Base-by-base conservation (phyloP, 64 coral and sea anemone species). In the Porites australiensis region DNA sequence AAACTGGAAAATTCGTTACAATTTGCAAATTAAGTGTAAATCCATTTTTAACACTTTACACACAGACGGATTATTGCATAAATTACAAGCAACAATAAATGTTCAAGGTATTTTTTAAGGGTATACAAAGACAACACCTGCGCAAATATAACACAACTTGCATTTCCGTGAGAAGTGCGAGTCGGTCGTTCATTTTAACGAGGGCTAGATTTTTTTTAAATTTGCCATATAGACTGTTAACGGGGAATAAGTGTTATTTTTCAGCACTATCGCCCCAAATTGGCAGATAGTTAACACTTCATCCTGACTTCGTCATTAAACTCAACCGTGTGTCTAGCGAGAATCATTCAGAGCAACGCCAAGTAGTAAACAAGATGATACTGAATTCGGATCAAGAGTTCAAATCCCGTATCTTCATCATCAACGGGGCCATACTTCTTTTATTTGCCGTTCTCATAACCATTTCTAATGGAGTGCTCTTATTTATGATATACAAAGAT, bases 401-500 rank as follows among this genome's bases (percentile, higher is more conserved):
- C 19, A 83, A 46, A 18, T 83, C 81, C 6, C 62, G 18, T 51
- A 67, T 83, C 44, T 83, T 83, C 18, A 22, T 83, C 60, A 68
- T 71, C 76, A 80, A 69, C 15, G 90, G 79, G 15, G 79, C 70
- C 47, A 50, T 82, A 75, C 79, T 92, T 13, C 70, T 92, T 18
- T 57, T 92, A 47, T 52, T 92, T 49, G 90, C 79, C 22, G 15
- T 92, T 60, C 6, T 92, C 19, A 76, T 82, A 50, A 62, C 70
- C 7, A 75, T 75, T 22, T 83, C 79, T 13, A 92, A 92, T 47
- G 79, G 79, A 21, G 47, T 74, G 8, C 70, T 92, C 22, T 58
- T 92, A 54, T 92, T 73, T 13, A 46, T 60, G 23, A 63, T 92
- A 20, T 82, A 82, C 46, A 80, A 72, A 37, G 79, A 92, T 15